phyloP scores from a whole-genome alignment of 2,797 vertebrate genomes.

The Nothura maculosa region DNA sequence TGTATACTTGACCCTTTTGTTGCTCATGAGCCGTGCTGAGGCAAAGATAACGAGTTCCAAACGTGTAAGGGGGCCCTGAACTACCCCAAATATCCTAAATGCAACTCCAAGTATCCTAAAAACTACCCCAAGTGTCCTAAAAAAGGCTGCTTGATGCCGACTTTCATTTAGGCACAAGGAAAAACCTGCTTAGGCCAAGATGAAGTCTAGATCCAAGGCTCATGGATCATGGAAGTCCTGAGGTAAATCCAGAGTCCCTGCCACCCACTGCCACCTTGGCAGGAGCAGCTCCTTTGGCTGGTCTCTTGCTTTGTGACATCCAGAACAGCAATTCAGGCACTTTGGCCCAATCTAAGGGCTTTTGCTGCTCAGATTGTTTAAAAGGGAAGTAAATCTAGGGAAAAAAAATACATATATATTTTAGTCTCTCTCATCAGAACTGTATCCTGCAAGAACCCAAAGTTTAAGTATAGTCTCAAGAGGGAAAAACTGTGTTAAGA shows the following conservation, averaged over 20 bases:
- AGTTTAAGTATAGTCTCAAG: conserved; percentile 2
- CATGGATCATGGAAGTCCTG: background rate
- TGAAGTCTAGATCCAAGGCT: background rate
- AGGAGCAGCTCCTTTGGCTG: background rate
- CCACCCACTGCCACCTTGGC: background rate
- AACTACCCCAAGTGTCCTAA: background rate
- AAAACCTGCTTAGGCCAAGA: background rate
- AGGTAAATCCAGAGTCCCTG: background rate
- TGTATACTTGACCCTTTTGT: too few species aligned
- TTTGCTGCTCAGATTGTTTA: background rate
- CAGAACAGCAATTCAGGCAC: background rate
- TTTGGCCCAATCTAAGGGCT: background rate
- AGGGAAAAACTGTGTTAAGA: conserved; percentile 10
- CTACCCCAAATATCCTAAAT: background rate
- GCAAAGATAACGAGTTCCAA: background rate
- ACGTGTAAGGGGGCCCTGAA: background rate
- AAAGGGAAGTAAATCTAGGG: background rate
- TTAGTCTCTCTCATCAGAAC: conserved; percentile 24
- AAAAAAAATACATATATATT: background rate
- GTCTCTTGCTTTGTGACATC: background rate
- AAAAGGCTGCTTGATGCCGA: background rate
- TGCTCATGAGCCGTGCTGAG: background rate
- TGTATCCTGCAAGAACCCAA: background rate
- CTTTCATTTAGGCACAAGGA: background rate
- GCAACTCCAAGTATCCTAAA: too few species aligned